phyloP scores from a whole-genome alignment of 1,140 invertebrate genomes.

The Hypsibius dujardini region DNA sequence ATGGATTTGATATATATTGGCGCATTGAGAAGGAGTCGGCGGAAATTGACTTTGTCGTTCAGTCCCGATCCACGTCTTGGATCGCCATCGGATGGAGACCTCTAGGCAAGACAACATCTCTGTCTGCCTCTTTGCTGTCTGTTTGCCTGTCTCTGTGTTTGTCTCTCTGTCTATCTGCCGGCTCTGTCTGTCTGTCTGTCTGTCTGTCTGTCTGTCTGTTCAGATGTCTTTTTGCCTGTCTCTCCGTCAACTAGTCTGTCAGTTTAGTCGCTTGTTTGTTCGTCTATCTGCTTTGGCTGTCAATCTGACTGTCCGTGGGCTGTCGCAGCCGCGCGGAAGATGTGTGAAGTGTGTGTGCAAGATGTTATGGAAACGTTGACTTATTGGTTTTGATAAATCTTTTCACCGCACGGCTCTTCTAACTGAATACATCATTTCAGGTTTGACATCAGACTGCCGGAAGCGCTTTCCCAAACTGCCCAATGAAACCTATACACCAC shows the following conservation, averaged over 20 bases:
- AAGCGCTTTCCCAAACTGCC: neutral
- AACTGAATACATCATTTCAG: no score
- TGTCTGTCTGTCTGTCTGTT: no score
- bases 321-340: conserved; percentile 2
- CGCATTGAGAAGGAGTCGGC: conserved; percentile 40
- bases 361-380: neutral
- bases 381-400: neutral
- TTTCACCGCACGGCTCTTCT: neutral
- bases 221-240: no score
- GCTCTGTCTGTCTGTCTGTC: no score
- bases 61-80: conserved; percentile 64
- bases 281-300: no score
- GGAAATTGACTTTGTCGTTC: conserved; percentile 64
- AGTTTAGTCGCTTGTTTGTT: no score
- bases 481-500: conserved; percentile 10
- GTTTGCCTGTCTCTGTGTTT: no score
- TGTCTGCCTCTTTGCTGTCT: neutral
- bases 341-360: neutral
- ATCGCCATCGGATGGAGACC: conserved; percentile 69
- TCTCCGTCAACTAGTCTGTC: no score
- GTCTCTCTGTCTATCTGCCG: no score
- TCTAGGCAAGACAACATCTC: conserved; percentile 23
- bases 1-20: conserved; percentile 11
- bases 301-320: neutral
- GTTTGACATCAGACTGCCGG: neutral